A percentile compares a stretch with the other conserved stretches of the same genome.
Evolutionary conservation across 2,113 vertebrate genomes (phyloP).

Genomic region (Corythaixoides concolor): DNA sequence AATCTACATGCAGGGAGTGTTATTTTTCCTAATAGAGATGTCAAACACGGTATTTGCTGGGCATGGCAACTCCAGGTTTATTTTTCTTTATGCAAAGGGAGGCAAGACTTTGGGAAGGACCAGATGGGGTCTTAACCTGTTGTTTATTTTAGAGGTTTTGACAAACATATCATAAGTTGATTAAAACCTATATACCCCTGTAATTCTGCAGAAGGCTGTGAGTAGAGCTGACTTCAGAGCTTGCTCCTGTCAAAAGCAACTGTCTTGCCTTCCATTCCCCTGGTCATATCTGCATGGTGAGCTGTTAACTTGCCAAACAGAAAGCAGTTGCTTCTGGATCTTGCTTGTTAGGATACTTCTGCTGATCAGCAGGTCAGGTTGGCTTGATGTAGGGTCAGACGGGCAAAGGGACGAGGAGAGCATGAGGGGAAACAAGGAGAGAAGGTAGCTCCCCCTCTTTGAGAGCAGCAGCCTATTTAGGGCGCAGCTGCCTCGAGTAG

Average conservation of each 20-base stretch:
- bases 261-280: neutral
- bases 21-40: neutral
- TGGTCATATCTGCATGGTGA: neutral
- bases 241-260: neutral
- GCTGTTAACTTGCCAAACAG: neutral
- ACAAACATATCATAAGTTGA: rapidly evolving
- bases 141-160: neutral
- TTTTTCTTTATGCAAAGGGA: neutral
- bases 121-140: neutral
- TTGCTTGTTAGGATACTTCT: neutral
- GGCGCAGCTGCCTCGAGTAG: neutral
- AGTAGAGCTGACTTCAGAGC: neutral
- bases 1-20: neutral
- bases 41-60: neutral
- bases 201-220: neutral
- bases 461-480: neutral
- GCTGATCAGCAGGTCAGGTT: neutral
- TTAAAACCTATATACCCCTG: neutral
- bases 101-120: neutral
- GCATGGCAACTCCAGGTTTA: neutral
- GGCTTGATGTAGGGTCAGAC: neutral
- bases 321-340: neutral
- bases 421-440: neutral
- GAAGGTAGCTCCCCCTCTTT: neutral
- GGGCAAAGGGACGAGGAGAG: neutral